phyloP scores from a whole-genome alignment of 2,113 vertebrate genomes.

The Amphiprion percula region DNA sequence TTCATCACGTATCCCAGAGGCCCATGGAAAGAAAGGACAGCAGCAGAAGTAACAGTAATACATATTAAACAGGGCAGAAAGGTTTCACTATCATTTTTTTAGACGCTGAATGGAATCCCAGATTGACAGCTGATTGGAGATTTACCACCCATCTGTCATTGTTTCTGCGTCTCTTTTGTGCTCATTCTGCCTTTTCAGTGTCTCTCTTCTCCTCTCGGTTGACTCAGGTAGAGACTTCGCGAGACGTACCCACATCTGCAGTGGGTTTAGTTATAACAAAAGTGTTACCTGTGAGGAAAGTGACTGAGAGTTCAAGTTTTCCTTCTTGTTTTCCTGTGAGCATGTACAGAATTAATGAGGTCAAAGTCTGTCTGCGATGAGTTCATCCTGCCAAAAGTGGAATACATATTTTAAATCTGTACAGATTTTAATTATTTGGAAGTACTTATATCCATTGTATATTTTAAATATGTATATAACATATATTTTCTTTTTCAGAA shows the following conservation, averaged over 20 bases:
- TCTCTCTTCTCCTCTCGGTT: conserved; percentile 58
- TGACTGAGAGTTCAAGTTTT: conserved; percentile 48
- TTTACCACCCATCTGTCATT: conserved; percentile 42
- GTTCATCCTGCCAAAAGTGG: conserved; percentile 83
- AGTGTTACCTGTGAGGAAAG: conserved; percentile 52
- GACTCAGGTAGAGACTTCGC: conserved; percentile 74
- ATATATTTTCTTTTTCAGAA: conserved; percentile 76
- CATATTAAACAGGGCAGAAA: conserved; percentile 16
- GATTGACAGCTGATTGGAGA: conserved; percentile 38
- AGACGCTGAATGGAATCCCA: not conserved
- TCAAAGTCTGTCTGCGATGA: conserved; percentile 73
- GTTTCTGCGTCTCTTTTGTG: conserved; percentile 16
- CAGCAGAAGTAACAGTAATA: not conserved
- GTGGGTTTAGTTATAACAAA: conserved; percentile 30
- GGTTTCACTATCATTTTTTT: conserved; percentile 1
- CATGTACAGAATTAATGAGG: conserved; percentile 47
- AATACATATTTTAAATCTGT: conserved; percentile 72
- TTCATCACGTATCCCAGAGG: conserved; percentile 44
- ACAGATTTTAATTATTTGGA: conserved; percentile 70
- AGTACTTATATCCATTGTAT: conserved; percentile 77
- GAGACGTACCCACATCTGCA: conserved; percentile 41
- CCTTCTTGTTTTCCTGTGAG: conserved; percentile 31
- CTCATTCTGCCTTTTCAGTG: conserved; percentile 25
- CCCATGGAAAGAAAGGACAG: conserved; percentile 26
- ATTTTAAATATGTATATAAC: conserved; percentile 77